Percentiles rank a stretch among this genome's conserved stretches.
Evolutionary conservation across 2,113 vertebrate genomes (phyloP).

Genomic region (Ochotona princeps): DNA sequence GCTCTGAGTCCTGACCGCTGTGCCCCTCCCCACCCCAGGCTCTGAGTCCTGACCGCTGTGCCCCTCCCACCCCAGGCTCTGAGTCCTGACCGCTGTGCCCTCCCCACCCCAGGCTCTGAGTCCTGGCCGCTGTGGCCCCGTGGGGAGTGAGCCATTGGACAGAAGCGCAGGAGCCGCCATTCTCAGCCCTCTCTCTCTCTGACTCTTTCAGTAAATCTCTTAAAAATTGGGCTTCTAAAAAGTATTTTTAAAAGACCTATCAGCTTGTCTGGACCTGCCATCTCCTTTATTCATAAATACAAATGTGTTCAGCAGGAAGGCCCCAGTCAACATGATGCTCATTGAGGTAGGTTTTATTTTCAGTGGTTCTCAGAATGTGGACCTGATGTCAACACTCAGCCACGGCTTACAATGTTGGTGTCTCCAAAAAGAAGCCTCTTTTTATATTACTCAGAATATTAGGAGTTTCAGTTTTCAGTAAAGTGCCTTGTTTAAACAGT

Average conservation of each 20-base stretch:
- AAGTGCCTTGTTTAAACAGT: background rate
- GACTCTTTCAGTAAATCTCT: too few relatives aligned
- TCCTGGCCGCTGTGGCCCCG: too few relatives aligned
- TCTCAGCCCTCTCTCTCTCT: too few relatives aligned
- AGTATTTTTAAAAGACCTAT: background rate
- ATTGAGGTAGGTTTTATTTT: background rate
- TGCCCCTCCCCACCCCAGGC: too few relatives aligned
- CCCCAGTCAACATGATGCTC: background rate
- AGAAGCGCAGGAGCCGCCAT: too few relatives aligned
- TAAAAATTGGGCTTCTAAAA: constrained; percentile 23
- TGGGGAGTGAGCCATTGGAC: too few relatives aligned
- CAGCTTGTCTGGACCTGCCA: background rate
- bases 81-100: too few relatives aligned
- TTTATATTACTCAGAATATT: background rate
- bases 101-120: too few relatives aligned
- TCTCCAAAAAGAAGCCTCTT: background rate
- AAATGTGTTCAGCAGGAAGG: constrained; percentile 6
- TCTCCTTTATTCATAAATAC: background rate
- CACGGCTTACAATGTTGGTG: background rate
- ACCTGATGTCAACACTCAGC: background rate
- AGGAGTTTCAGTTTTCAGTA: background rate
- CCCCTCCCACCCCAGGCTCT: too few relatives aligned
- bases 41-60: too few relatives aligned
- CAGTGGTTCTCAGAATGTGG: background rate
- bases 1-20: too few relatives aligned